Percentiles rank a stretch among this genome's conserved stretches.
Conservation (phyloP, 2,888 invertebrate species). For the Ophioninae sp. region DNA sequence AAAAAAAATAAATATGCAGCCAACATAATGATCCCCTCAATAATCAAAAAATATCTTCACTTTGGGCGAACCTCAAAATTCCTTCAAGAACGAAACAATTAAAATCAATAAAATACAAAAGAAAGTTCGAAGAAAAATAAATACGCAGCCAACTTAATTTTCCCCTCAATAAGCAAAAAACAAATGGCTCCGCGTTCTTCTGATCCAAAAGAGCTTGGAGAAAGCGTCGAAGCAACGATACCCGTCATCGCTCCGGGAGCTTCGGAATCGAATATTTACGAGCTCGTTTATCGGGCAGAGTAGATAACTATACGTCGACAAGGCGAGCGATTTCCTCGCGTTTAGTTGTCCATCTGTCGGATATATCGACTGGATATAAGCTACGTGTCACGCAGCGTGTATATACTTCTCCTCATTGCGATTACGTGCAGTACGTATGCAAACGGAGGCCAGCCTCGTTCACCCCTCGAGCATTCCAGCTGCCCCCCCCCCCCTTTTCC, state of each 20-base stretch:
- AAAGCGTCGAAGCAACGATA: background rate
- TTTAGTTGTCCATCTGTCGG: background rate
- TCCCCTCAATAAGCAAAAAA: too few relatives aligned
- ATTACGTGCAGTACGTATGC: constrained; percentile 4
- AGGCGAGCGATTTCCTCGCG: background rate
- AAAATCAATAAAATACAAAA: too few relatives aligned
- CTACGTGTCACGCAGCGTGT: background rate
- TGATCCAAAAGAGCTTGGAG: background rate
- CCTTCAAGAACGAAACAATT: too few relatives aligned
- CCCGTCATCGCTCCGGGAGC: background rate
- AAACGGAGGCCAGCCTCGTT: constrained; percentile 12
- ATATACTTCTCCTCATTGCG: constrained; percentile 2
- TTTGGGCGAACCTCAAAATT: too few relatives aligned
- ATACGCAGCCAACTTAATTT: too few relatives aligned
- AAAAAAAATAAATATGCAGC: too few relatives aligned
- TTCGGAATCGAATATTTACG: background rate
- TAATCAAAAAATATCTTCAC: too few relatives aligned
- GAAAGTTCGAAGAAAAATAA: too few relatives aligned
- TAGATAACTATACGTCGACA: background rate
- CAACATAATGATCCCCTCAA: too few relatives aligned
- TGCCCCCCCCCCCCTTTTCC: background rate
- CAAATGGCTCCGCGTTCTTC: too few relatives aligned
- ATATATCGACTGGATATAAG: constrained; percentile 2
- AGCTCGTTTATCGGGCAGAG: background rate
- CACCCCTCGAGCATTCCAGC: constrained; percentile 16